These are phyloP conservation scores for Synergus umbraculus DNA, from an alignment of 2,888 invertebrate species.

Conservation along the genomic window DNA sequence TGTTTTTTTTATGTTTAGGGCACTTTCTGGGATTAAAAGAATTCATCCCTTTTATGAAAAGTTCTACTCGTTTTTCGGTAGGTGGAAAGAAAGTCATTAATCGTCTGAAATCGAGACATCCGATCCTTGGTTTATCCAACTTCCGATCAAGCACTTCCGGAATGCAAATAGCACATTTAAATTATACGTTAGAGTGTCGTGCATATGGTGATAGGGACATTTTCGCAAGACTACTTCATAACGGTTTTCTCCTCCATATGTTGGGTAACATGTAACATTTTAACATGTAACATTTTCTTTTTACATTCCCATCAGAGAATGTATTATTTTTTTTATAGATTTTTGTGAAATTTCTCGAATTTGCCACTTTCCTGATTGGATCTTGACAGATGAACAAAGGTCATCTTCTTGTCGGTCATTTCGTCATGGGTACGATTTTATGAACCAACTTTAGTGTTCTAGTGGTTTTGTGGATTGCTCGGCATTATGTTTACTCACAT, in stretches of 20 bases:
- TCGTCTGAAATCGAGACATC: constrained; percentile 50
- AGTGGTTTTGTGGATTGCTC: constrained; percentile 32
- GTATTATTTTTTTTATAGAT: too few relatives aligned
- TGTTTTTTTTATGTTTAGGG: too few relatives aligned
- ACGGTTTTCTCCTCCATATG: background rate
- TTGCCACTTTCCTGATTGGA: background rate
- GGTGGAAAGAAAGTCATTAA: constrained; percentile 34
- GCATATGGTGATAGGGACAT: constrained; percentile 15
- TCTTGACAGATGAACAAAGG: background rate
- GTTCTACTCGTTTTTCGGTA: background rate
- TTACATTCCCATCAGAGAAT: too few relatives aligned
- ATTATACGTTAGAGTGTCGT: constrained; percentile 22
- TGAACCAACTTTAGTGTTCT: constrained; percentile 59
- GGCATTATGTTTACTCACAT: constrained; percentile 47
- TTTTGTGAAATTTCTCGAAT: too few relatives aligned
- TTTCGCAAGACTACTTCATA: background rate
- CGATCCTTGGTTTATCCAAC: constrained; percentile 59
- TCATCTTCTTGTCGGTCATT: constrained; percentile 53
- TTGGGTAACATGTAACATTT: background rate
- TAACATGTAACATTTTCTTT: too few relatives aligned
- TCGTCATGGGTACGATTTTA: constrained; percentile 65
- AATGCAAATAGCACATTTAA: constrained; percentile 57
- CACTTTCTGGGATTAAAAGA: background rate
- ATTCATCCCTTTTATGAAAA: background rate
- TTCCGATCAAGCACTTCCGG: constrained; percentile 62